These are phyloP conservation scores for Caenorhabditis macrosperma DNA, from an alignment of 2,888 invertebrate species.

Conservation along the genomic window DNA sequence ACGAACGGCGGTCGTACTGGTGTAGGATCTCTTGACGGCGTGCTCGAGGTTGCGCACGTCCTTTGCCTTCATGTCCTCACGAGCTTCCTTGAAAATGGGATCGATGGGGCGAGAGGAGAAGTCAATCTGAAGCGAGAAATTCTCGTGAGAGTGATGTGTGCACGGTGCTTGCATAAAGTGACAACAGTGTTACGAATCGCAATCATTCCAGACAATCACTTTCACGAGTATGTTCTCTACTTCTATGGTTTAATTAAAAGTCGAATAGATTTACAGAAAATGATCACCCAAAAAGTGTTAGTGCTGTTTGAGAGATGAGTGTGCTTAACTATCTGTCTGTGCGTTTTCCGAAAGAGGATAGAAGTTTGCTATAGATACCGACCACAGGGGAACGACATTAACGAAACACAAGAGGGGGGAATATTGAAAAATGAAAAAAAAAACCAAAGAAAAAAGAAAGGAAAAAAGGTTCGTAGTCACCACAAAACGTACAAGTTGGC, in stretches of 20 bases:
- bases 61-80: constrained; percentile 68
- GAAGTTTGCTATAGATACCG: background rate
- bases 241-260: constrained; percentile 22
- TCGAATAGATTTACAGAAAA: background rate
- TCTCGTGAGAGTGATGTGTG: constrained; percentile 49
- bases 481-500: constrained; percentile 57
- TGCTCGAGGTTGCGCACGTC: constrained; percentile 45
- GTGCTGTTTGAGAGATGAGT: background rate
- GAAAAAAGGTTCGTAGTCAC: constrained; percentile 8
- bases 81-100: constrained; percentile 76
- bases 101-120: constrained; percentile 77
- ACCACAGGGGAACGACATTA: background rate
- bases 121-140: constrained; percentile 71
- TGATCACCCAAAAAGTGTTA: background rate
- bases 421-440: background rate
- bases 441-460: background rate
- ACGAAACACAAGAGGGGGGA: constrained; percentile 5
- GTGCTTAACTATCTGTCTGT: background rate
- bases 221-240: constrained; percentile 45
- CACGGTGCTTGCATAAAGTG: constrained; percentile 53
- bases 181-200: constrained; percentile 51
- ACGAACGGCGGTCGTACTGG: background rate
- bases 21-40: constrained; percentile 21
- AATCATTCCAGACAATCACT: constrained; percentile 57
- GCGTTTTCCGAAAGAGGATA: background rate